Evolutionary conservation across 2,113 vertebrate species (phyloP).

Genomic region (Odontophorus gujanensis): DNA sequence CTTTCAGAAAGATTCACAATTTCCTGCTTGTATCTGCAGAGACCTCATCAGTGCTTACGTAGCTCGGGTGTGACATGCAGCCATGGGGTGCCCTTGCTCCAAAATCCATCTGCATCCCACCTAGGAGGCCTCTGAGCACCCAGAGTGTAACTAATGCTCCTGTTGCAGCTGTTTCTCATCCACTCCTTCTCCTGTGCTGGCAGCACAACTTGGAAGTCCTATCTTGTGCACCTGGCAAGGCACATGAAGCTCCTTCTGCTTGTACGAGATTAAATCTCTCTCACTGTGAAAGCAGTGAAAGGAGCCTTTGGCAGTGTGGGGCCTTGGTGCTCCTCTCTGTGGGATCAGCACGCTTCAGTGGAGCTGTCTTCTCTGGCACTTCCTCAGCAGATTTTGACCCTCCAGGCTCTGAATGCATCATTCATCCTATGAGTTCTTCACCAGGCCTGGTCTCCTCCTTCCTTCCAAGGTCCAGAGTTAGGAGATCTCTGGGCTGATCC

Average conservation of each 20-base stretch:
- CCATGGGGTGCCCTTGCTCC: not conserved
- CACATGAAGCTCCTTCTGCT: not conserved
- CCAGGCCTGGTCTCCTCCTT: not conserved
- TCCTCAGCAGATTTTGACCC: not conserved
- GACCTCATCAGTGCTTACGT: not conserved
- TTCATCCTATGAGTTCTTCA: not conserved
- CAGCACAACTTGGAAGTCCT: not conserved
- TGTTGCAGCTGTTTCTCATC: not conserved
- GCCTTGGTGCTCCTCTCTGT: not conserved
- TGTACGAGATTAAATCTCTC: not conserved
- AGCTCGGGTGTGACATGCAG: not conserved
- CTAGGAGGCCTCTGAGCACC: not conserved
- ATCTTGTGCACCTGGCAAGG: not conserved
- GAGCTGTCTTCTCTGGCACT: not conserved
- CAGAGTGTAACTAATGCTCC: rapidly evolving
- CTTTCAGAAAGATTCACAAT: not conserved
- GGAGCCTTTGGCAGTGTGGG: not conserved
- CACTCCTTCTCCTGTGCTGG: not conserved
- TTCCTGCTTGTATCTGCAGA: not conserved
- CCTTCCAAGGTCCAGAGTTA: not conserved
- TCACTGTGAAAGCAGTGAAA: not conserved
- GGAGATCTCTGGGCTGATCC: not conserved
- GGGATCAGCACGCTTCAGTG: not conserved
- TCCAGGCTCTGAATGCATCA: not conserved
- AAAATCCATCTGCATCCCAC: not conserved